Base-by-base conservation (phyloP, 2,888 invertebrate genomes). In the Leptinotarsa haldemani region DNA sequence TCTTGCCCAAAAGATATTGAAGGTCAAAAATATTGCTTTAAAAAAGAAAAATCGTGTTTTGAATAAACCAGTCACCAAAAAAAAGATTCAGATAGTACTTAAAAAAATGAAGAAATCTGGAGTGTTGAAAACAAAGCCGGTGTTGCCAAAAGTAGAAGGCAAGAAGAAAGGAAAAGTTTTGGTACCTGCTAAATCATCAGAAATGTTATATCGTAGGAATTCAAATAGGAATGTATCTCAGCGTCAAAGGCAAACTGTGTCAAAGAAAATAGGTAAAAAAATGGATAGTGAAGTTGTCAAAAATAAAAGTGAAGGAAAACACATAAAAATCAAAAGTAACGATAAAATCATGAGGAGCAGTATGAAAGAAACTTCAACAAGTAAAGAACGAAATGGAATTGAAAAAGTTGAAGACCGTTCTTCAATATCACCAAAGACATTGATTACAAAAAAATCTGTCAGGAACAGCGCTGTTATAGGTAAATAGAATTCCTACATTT, bases 1-100 rank as follows among this genome's bases (percentile, higher is more conserved):
- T 84, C 74, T 88, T 84, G 87, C 88, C 84, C 77, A 85, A 86
- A 77, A 86, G 84, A 75, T 89, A 85, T 85, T 75, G 84, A 88
- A 80, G 85, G 87, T 80, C 84, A 89, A 84, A 86, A 88, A 84
- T 85, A 84, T 76, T 81, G 86, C 73, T 85, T 85, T 77, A 84
- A 89, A 83, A 86, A 88, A 79, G 85, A 88, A 81, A 84, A 86
- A 79, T 85, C 84, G 79, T 85, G 84, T 72, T 85, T 85, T 82
- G 85, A 88, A 72, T 86, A 88, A 81, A 84, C 87, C 69, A 84
- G 85, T 85, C 83, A 86, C 15, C 83, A 88, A 79, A 86, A 88
- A 82, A 84, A 89, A 82, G 84, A 86, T 81, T 20, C 80, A 79
- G 69, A 56, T 76, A 61, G 79, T 80, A 56, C 67, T 82, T 69